Conservation (phyloP, 2,888 invertebrate species). For the Lobophora halterata region DNA sequence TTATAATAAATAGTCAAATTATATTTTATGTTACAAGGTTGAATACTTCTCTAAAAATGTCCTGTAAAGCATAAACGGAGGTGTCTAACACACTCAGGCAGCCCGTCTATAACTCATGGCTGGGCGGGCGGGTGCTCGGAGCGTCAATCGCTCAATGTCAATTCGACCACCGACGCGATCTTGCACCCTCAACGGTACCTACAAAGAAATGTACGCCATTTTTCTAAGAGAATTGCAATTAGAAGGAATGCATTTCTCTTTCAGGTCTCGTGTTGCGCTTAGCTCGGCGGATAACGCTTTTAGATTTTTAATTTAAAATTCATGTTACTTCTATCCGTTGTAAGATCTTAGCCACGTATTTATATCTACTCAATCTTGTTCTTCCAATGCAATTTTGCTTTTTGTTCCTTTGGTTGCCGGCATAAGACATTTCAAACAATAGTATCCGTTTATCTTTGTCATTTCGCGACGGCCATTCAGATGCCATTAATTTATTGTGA, state of each 20-base stretch:
- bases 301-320: conserved; percentile 47
- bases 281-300: conserved; percentile 42
- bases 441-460: conserved; percentile 4
- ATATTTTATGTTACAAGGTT: conserved; percentile 3
- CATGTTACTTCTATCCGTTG: conserved; percentile 25
- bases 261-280: conserved; percentile 52
- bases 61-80: conserved; percentile 36
- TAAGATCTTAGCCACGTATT: background rate
- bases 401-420: background rate
- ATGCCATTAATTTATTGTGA: conserved; percentile 5
- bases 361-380: conserved; percentile 6
- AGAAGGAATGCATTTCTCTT: conserved; percentile 61
- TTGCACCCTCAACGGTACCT: conserved; percentile 53
- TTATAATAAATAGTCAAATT: background rate
- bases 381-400: conserved; percentile 1
- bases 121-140: conserved; percentile 43
- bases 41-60: conserved; percentile 28
- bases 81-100: conserved; percentile 52
- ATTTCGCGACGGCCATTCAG: conserved; percentile 1
- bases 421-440: conserved; percentile 1
- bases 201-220: conserved; percentile 68
- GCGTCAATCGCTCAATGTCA: conserved; percentile 67
- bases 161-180: conserved; percentile 53
- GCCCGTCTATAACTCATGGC: conserved; percentile 56
- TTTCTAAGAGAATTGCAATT: conserved; percentile 70